Evolutionary conservation across 2,113 vertebrate genomes (phyloP), one percentile per base, ranked within the genome.

Genomic region (Cebus imitator): DNA sequence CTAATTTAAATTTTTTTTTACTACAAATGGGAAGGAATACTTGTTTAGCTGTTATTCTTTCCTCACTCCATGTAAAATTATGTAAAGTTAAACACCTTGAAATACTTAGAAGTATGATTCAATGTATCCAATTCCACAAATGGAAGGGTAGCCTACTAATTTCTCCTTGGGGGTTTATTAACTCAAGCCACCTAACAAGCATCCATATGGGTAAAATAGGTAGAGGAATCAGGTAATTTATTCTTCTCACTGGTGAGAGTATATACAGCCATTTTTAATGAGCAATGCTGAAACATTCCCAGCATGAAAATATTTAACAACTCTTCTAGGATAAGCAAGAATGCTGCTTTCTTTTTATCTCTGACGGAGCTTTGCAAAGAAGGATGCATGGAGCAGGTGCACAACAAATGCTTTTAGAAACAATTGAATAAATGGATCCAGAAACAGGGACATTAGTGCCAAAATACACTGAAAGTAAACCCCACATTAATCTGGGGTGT

Each of bases 131-230:
- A 37, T 95, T 91, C 52, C 86, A 52, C 35, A 96, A 82, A 95
- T 86, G 79, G 86, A 93, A 95, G 61, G 43, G n/a, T 80, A 89
- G 40, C 52, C 73, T 96, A 86, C 95, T 97, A 95, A 95, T 95
- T 97, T 97, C 81, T 96, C 85, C 78, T 96, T 79, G 4, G 82
- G 82, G 55, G 40, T 93, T 97, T 97, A 93, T 97, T 96, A 97
- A 91, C 76, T 94, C 82, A 58, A 95, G 61, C 58, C 58, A 95
- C 73, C 78, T 70, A 93, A 82, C 72, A 96, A 92, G 35, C 86
- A 89, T 80, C 66, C 64, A 70, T 97, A 91, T 70, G 17, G 66
- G 27, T 79, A 86, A 96, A 95, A 96, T 64, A 94, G 83, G 87
- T 73, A 82, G 40, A 95, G 66, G 64, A 93, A 95, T 92, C 85